Evolutionary conservation across 2,797 vertebrate genomes (phyloP).

Genomic region (Tragopan temminckii): DNA sequence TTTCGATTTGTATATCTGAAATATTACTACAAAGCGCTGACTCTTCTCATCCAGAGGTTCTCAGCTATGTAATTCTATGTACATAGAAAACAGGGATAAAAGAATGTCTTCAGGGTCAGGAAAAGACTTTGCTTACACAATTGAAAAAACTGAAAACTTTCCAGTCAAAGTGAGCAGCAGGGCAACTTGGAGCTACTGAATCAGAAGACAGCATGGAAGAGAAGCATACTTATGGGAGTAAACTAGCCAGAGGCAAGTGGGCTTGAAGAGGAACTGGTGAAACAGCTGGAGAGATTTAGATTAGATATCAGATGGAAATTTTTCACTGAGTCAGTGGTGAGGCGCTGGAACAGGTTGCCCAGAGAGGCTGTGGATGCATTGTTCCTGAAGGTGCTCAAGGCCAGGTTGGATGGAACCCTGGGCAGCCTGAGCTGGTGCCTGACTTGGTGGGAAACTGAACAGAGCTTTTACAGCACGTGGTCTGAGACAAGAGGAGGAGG

Average conservation of each 20-base stretch:
- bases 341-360: no score
- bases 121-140: slow-evolving; percentile 3
- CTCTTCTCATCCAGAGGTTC: slow-evolving; percentile 30
- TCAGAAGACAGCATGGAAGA: not conserved
- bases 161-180: not conserved
- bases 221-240: not conserved
- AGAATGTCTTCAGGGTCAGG: slow-evolving; percentile 32
- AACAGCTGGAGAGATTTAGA: not conserved
- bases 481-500: no score
- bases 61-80: not conserved
- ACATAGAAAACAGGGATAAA: slow-evolving; percentile 23
- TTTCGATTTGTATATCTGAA: slow-evolving; percentile 62
- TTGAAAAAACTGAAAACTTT: not conserved
- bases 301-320: no score
- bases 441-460: no score
- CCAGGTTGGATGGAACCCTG: no score
- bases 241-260: not conserved
- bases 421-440: no score
- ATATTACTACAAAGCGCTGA: slow-evolving; percentile 47
- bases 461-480: no score
- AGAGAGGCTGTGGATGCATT: no score
- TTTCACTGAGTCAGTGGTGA: no score
- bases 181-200: not conserved
- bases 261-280: not conserved
- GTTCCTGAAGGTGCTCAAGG: no score